A percentile compares a stretch with the other conserved stretches of the same genome.
phyloP scores from a whole-genome alignment of 2,888 invertebrate genomes.

The Eristalinus aeneus region DNA sequence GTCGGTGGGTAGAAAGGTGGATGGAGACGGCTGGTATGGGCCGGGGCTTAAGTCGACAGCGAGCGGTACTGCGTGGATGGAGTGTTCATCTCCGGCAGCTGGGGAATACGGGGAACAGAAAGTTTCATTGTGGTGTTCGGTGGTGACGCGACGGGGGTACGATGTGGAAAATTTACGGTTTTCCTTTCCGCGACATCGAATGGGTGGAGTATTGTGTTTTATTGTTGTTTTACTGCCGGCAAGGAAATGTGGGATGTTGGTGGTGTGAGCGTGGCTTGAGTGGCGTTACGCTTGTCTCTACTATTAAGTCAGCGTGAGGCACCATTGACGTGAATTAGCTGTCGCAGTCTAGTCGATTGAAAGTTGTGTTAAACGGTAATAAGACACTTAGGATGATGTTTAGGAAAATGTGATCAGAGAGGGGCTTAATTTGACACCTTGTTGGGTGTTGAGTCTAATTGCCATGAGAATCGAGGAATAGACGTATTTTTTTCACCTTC shows the following conservation, averaged over 20 bases:
- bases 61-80: background rate
- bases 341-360: conserved; percentile 10
- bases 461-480: background rate
- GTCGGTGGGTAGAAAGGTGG: background rate
- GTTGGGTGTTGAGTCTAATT: background rate
- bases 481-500: background rate
- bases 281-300: conserved; percentile 49
- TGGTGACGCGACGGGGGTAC: background rate
- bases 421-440: conserved; percentile 36
- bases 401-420: conserved; percentile 14
- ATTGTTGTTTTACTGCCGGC: conserved; percentile 57
- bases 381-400: conserved; percentile 35
- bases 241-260: conserved; percentile 35
- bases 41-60: background rate
- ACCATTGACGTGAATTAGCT: conserved; percentile 36
- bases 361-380: conserved; percentile 49
- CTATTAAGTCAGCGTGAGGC: conserved; percentile 20
- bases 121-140: conserved; percentile 26
- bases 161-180: conserved; percentile 48
- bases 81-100: conserved; percentile 17
- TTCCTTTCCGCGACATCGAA: conserved; percentile 23
- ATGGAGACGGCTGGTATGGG: too few relatives aligned
- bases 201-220: conserved; percentile 56
- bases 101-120: conserved; percentile 25
- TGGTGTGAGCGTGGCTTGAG: conserved; percentile 2